A percentile compares a stretch with the other conserved stretches of the same genome.
Conservation (phyloP, 2,888 invertebrate species). For the Caenorhabditis becei region DNA sequence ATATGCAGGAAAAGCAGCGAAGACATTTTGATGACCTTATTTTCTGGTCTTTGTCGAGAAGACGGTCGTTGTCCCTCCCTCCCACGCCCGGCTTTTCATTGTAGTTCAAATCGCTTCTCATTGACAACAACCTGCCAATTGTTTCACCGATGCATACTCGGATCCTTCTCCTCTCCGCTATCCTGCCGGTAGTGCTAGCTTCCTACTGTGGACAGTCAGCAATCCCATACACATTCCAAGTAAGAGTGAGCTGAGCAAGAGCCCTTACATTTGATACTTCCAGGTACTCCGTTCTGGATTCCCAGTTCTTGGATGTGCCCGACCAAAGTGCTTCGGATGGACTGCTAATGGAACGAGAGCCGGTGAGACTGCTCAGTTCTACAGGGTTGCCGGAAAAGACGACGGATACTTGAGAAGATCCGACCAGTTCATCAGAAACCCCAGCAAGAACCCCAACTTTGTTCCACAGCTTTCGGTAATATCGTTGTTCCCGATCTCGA, state of each 20-base stretch:
- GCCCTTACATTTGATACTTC: constrained; percentile 1
- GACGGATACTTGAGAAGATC: constrained; percentile 71
- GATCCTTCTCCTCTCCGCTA: constrained; percentile 25
- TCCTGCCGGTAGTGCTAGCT: constrained; percentile 51
- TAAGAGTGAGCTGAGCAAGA: constrained; percentile 16
- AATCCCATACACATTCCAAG: constrained; percentile 76
- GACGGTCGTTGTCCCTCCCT: constrained; percentile 47
- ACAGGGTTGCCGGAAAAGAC: constrained; percentile 72
- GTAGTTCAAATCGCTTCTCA: constrained; percentile 47
- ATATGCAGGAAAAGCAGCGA: constrained; percentile 56
- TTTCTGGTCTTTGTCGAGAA: constrained; percentile 56
- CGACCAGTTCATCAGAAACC: constrained; percentile 55
- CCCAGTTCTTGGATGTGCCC: constrained; percentile 73
- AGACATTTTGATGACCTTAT: constrained; percentile 65
- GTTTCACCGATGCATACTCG: constrained; percentile 47
- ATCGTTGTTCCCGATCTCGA: neutral
- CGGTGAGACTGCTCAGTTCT: constrained; percentile 73
- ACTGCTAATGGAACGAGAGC: constrained; percentile 69
- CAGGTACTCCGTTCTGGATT: constrained; percentile 71
- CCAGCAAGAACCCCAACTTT: constrained; percentile 53
- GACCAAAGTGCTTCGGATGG: constrained; percentile 74
- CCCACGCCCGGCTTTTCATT: constrained; percentile 49
- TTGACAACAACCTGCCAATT: constrained; percentile 50
- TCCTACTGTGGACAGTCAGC: constrained; percentile 76
- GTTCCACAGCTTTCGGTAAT: constrained; percentile 65